These are phyloP conservation scores for Cyrtonyx montezumae DNA, from an alignment of 2,113 vertebrate species.

Conservation along the genomic window DNA sequence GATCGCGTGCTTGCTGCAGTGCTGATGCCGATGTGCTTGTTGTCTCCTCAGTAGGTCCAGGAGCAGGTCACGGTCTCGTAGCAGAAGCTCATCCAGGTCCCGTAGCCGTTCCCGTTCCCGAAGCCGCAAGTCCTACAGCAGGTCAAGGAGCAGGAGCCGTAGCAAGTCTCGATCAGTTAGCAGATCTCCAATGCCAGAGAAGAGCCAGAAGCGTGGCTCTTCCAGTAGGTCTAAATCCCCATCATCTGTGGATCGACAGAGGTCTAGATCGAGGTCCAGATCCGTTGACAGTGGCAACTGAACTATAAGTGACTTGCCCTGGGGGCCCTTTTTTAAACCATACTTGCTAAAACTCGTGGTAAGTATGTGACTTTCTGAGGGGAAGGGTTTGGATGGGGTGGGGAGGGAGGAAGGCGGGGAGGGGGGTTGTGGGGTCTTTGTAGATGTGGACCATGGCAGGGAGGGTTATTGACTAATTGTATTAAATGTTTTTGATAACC, in stretches of 20 bases:
- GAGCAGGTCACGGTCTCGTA: constrained; percentile 89
- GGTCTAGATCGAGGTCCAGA: constrained; percentile 85
- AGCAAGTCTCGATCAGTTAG: constrained; percentile 86
- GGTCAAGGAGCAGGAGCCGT: constrained; percentile 84
- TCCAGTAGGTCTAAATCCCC: constrained; percentile 84
- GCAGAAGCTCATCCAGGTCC: constrained; percentile 89
- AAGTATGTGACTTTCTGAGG: constrained; percentile 81
- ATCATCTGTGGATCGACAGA: constrained; percentile 83
- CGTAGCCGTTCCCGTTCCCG: constrained; percentile 88
- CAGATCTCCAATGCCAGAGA: constrained; percentile 84
- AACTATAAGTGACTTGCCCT: constrained; percentile 78
- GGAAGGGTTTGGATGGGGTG: constrained; percentile 59
- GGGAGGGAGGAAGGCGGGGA: constrained; percentile 6
- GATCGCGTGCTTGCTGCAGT: rapidly evolving
- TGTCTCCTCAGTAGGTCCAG: constrained; percentile 82
- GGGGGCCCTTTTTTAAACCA: constrained; percentile 75
- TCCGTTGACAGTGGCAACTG: constrained; percentile 92
- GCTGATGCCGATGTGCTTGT: rapidly evolving
- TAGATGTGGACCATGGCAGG: constrained; percentile 82
- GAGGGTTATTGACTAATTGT: constrained; percentile 80
- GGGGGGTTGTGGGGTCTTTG: constrained; percentile 69
- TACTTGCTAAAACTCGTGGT: constrained; percentile 84
- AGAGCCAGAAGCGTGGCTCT: constrained; percentile 85
- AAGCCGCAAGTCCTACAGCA: constrained; percentile 87
- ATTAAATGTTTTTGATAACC: constrained; percentile 86